These are phyloP conservation scores for Sinocyclocheilus anshuiensis DNA, from an alignment of 2,113 vertebrate species.

Conservation along the genomic window DNA sequence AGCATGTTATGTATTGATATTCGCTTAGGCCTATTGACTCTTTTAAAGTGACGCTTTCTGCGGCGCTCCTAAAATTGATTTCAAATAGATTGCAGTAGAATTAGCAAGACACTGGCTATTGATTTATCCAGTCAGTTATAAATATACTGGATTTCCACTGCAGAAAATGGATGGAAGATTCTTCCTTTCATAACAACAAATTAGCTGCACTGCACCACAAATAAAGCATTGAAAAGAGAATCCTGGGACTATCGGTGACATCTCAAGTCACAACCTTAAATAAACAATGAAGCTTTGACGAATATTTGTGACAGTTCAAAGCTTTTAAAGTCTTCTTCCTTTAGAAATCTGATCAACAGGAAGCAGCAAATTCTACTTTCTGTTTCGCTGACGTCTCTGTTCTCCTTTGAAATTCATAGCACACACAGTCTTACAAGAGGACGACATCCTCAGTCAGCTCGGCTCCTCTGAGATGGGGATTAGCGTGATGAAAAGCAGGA, in stretches of 20 bases:
- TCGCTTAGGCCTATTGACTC: neutral
- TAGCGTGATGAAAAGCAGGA: constrained; percentile 27
- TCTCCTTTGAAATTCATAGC: constrained; percentile 43
- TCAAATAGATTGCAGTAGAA: constrained; percentile 2
- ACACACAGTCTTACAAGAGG: constrained; percentile 43
- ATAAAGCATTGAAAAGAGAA: neutral
- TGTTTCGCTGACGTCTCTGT: neutral
- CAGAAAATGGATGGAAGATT: neutral
- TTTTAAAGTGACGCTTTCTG: neutral
- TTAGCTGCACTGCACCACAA: neutral
- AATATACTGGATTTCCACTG: constrained; percentile 17
- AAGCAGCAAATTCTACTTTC: neutral
- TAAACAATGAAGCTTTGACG: neutral
- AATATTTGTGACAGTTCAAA: constrained; percentile 14
- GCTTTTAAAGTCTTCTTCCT: neutral
- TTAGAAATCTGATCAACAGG: constrained; percentile 16
- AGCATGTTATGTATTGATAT: neutral
- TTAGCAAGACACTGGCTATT: neutral
- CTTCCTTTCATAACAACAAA: neutral
- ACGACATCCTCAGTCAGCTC: constrained; percentile 35
- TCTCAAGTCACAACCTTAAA: neutral
- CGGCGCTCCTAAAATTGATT: neutral
- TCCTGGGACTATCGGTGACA: neutral
- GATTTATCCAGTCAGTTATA: neutral
- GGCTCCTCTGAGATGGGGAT: constrained; percentile 40